Base-by-base conservation (phyloP, 1,140 invertebrate species). In the Hydropsyche tenuis region DNA sequence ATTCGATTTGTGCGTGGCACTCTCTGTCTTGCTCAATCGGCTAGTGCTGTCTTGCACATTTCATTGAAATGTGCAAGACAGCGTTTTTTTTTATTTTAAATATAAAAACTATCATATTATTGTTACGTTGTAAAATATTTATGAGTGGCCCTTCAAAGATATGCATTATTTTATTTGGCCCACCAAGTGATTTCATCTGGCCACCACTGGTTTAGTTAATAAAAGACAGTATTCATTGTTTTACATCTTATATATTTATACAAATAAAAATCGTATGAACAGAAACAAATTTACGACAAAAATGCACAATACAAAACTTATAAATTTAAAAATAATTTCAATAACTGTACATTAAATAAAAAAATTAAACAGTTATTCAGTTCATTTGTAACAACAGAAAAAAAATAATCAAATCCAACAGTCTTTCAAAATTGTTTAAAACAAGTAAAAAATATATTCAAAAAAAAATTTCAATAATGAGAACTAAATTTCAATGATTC, bases 241-340 rank as follows among this genome's bases (percentile, higher is more conserved):
- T 77, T 77, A 75, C 73, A 77, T 65, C 73, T 77, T 75, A 77
- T 77, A 62, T 77, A 77, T 77, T 63, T 70, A 70, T 73, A 77
- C 71, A 77, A 77, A 77, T 77, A 73, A 77, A n/a, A 77, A 77
- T 77, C 64, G 72, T 77, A 73, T 77, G 73, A 77, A 77, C 76
- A 77, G 76, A 77, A 77, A 77, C 76, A 77, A 74, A 74, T 73
- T 69, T 77, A 77, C 73, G 73, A 77, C 73, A 77, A 73, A n/a
- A n/a, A 77, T 73, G 76, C 76, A 77, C 72, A 72, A 73, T 75
- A 77, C 71, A 66, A 77, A 66, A 77, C n/a, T 70, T 62, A 75
- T 46, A 77, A 62, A 69, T 72, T 73, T 66, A 73, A 64, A 70
- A 75, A 77, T 56, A 63, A 22, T 74, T 77, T 48, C 65, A 77